Percentiles rank a stretch among this genome's conserved stretches.
Conservation (phyloP, 2,113 vertebrate species). For the Heterochromis multidens region DNA sequence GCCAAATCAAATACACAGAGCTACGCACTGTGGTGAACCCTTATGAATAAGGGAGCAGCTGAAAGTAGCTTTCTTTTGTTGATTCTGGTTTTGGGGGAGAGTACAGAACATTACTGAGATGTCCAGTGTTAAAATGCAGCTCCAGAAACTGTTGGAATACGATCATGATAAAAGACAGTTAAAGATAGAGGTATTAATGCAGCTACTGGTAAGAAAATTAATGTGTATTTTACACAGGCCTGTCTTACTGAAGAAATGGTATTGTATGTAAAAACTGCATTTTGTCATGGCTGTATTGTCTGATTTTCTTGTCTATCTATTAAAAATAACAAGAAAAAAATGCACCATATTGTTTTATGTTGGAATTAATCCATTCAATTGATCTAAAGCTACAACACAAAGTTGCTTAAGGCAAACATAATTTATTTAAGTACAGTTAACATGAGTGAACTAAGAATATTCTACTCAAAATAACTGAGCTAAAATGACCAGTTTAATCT, state of each 20-base stretch:
- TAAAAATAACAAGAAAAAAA: not conserved
- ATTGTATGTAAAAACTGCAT: not conserved
- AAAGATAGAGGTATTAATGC: too few species aligned
- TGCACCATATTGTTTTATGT: not conserved
- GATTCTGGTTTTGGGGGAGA: not conserved
- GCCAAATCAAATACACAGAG: not conserved
- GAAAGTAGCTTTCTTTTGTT: too few species aligned
- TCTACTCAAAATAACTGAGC: not conserved
- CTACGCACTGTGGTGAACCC: not conserved
- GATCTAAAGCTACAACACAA: not conserved
- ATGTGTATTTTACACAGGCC: not conserved
- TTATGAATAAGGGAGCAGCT: not conserved
- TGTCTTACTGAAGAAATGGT: not conserved
- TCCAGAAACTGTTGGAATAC: not conserved
- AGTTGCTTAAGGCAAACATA: not conserved
- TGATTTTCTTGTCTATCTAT: not conserved
- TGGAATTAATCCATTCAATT: not conserved
- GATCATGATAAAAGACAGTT: not conserved
- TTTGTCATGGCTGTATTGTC: fast-evolving
- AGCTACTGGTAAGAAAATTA: not conserved
- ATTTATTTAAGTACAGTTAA: fast-evolving
- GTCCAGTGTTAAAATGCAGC: not conserved
- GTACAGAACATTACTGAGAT: not conserved
- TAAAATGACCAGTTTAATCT: not conserved
- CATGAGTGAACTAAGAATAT: not conserved